Evolutionary conservation across 2,888 invertebrate genomes (phyloP).

Genomic region (Sinopyrophorus schimmeli): DNA sequence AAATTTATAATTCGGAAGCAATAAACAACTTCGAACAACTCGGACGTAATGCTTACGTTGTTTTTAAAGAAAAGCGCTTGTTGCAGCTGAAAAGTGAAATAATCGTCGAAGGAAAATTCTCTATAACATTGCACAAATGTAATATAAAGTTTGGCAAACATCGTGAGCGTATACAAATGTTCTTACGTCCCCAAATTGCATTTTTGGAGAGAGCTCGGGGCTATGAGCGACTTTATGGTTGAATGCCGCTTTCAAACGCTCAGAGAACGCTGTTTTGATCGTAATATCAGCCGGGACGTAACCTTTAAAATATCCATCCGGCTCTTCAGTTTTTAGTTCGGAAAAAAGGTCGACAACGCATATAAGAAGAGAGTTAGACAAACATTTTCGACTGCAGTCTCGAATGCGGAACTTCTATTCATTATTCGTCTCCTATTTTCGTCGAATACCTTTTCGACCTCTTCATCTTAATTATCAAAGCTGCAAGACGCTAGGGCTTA

Average conservation of each 20-base stretch:
- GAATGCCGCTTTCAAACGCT: constrained; percentile 41
- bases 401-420: constrained; percentile 20
- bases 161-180: constrained; percentile 30
- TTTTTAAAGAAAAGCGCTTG: too few species aligned
- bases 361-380: constrained; percentile 10
- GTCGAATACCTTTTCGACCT: constrained; percentile 13
- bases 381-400: constrained; percentile 14
- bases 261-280: constrained; percentile 39
- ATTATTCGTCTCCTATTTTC: constrained; percentile 21
- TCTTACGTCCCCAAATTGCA: constrained; percentile 32
- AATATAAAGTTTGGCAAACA: constrained; percentile 33
- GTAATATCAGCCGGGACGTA: constrained; percentile 36
- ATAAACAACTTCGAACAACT: too few species aligned
- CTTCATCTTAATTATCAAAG: constrained; percentile 6
- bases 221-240: constrained; percentile 43
- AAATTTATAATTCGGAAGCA: too few species aligned
- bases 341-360: constrained; percentile 9
- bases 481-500: constrained; percentile 4
- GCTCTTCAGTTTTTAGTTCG: constrained; percentile 18
- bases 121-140: constrained; percentile 21
- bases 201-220: constrained; percentile 37
- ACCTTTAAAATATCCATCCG: constrained; percentile 20
- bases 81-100: constrained; percentile 13
- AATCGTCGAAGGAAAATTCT: constrained; percentile 19
- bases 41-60: too few species aligned